Evolutionary conservation across 1,140 invertebrate genomes (phyloP).

Genomic region (Frieseomelitta varia): DNA sequence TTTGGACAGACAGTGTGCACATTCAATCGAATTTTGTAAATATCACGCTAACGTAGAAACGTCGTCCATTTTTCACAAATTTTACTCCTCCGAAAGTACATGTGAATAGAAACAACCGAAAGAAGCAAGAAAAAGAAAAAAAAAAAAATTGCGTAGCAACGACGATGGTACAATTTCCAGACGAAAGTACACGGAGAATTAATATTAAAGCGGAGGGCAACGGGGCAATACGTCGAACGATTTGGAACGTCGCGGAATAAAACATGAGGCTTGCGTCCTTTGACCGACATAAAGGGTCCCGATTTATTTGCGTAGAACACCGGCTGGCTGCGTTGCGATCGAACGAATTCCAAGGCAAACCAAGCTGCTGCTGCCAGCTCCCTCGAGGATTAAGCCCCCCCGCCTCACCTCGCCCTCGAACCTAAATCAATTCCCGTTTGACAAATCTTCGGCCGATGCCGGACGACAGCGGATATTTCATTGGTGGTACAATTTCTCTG

Average conservation of each 20-base stretch:
- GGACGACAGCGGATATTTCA: conserved; percentile 70
- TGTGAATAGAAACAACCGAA: too few relatives aligned
- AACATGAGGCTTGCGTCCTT: conserved; percentile 45
- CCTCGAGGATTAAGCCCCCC: conserved; percentile 60
- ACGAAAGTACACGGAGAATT: background rate
- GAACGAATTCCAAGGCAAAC: conserved; percentile 63
- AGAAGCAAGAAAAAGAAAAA: too few relatives aligned
- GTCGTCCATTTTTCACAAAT: too few relatives aligned
- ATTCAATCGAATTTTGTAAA: too few relatives aligned
- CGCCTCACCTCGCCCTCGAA: conserved; percentile 1
- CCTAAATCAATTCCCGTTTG: conserved; percentile 73
- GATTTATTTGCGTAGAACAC: conserved; percentile 64
- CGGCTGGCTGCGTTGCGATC: conserved; percentile 44
- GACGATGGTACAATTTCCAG: background rate
- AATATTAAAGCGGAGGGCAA: background rate
- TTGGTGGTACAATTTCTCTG: conserved; percentile 65
- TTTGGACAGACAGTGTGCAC: too few relatives aligned
- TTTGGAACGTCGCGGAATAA: conserved; percentile 28
- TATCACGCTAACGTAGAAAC: too few relatives aligned
- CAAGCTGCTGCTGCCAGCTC: conserved; percentile 57
- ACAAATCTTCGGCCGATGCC: conserved; percentile 70
- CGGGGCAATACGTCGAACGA: conserved; percentile 16
- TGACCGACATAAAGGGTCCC: conserved; percentile 55
- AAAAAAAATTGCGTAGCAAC: background rate
- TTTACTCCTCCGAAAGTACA: too few relatives aligned